A percentile compares a stretch with the other conserved stretches of the same genome.
These are phyloP conservation scores for Scaptomyza caliginosa DNA, from an alignment of 2,888 invertebrate species.

Conservation along the genomic window DNA sequence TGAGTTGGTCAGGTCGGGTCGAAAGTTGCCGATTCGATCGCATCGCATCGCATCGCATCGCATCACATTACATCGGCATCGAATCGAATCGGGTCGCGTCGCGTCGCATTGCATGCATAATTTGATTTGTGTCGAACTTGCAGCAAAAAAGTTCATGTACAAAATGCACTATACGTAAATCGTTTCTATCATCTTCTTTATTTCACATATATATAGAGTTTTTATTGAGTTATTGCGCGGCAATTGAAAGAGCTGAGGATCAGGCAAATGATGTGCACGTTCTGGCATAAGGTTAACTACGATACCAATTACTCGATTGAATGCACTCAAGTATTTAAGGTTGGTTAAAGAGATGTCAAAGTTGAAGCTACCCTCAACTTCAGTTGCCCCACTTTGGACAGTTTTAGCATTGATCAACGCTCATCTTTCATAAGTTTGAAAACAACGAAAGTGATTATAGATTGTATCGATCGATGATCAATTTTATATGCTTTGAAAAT, in stretches of 20 bases:
- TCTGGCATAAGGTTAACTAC: constrained; percentile 65
- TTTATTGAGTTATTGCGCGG: constrained; percentile 77
- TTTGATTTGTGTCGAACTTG: constrained; percentile 74
- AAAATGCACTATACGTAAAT: constrained; percentile 35
- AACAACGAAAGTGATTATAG: constrained; percentile 33
- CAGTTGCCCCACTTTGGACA: constrained; percentile 25
- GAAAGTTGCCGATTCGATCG: constrained; percentile 32
- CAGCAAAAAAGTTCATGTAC: constrained; percentile 37
- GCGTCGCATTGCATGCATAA: constrained; percentile 71
- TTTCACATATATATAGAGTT: constrained; percentile 18
- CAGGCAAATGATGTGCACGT: constrained; percentile 66
- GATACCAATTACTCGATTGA: constrained; percentile 26
- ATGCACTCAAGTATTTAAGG: constrained; percentile 2
- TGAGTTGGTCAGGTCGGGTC: constrained; percentile 52
- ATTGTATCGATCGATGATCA: constrained; percentile 31
- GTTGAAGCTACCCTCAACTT: neutral
- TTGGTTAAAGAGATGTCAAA: constrained; percentile 12
- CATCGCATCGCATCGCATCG: constrained; percentile 13
- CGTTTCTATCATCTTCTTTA: neutral
- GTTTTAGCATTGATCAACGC: constrained; percentile 22
- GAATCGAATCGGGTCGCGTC: constrained; percentile 57
- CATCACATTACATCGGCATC: constrained; percentile 10
- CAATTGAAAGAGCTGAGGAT: constrained; percentile 57
- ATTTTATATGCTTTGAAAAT: constrained; percentile 40
- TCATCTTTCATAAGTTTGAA: constrained; percentile 33